A percentile compares a stretch with the other conserved stretches of the same genome.
phyloP scores from a whole-genome alignment of 2,113 vertebrate genomes.

The Asarcornis scutulata region DNA sequence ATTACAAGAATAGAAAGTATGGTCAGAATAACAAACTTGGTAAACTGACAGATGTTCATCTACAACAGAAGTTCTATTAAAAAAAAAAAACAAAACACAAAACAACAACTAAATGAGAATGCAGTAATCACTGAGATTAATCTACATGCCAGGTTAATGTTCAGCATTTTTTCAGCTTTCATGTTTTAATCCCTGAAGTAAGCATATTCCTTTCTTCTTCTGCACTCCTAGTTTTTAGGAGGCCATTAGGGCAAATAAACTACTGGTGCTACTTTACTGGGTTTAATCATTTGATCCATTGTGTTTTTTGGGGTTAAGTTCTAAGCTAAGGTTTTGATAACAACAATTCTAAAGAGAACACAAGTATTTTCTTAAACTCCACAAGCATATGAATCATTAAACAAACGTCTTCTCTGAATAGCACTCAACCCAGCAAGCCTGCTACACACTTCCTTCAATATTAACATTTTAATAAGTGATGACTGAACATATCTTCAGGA shows the following conservation, averaged over 20 bases:
- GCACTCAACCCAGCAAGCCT: constrained; percentile 22
- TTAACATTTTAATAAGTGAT: constrained; percentile 16
- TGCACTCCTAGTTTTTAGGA: not conserved
- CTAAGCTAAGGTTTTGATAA: not conserved
- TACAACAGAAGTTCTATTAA: not conserved
- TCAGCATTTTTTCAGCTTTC: not conserved
- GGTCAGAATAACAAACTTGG: not conserved
- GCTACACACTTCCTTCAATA: not conserved
- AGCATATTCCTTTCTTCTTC: not conserved
- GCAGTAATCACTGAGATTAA: not conserved
- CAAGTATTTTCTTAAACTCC: constrained; percentile 3
- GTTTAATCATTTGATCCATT: not conserved
- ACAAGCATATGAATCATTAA: constrained; percentile 28
- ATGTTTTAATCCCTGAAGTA: not conserved
- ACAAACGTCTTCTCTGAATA: constrained; percentile 5
- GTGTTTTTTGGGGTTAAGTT: not conserved
- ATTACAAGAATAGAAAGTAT: not conserved
- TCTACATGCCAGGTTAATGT: not conserved
- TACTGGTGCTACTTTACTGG: not conserved
- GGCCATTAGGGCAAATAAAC: not conserved
- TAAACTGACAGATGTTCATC: not conserved
- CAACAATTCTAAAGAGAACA: not conserved
- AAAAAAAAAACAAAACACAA: not conserved
- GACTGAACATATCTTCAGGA: not conserved
- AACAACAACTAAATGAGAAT: not conserved